These are phyloP conservation scores for Azorinus chamasolen DNA, from an alignment of 2,888 invertebrate genomes.

Conservation along the genomic window DNA sequence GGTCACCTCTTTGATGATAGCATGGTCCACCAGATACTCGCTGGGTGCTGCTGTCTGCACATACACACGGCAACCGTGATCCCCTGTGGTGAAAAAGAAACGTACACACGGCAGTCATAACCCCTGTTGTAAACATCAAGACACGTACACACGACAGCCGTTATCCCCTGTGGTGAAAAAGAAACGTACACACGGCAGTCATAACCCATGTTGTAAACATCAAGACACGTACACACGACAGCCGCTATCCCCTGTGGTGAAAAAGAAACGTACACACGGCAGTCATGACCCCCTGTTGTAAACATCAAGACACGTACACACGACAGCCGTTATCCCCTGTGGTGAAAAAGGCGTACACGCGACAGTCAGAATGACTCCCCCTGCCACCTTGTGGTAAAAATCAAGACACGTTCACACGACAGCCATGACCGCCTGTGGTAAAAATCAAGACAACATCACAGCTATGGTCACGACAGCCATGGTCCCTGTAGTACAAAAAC, in stretches of 20 bases:
- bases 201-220: too few species aligned
- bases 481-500: too few species aligned
- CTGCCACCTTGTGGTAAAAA: too few species aligned
- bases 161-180: not conserved
- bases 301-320: slow-evolving; percentile 4
- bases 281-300: too few species aligned
- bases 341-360: not conserved
- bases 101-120: not conserved
- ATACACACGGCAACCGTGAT: slow-evolving; percentile 7
- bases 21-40: slow-evolving; percentile 19
- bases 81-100: not conserved
- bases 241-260: not conserved
- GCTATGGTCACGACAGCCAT: too few species aligned
- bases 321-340: slow-evolving; percentile 6
- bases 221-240: slow-evolving; percentile 22
- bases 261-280: too few species aligned
- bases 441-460: too few species aligned
- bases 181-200: not conserved
- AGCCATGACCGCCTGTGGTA: slow-evolving; percentile 3
- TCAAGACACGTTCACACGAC: slow-evolving; percentile 7
- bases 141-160: slow-evolving; percentile 14
- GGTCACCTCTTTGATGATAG: slow-evolving; percentile 4
- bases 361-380: too few species aligned
- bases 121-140: too few species aligned
- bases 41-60: slow-evolving; percentile 10